Conservation (phyloP, 2,888 invertebrate genomes). For the Uropetala carovei region DNA sequence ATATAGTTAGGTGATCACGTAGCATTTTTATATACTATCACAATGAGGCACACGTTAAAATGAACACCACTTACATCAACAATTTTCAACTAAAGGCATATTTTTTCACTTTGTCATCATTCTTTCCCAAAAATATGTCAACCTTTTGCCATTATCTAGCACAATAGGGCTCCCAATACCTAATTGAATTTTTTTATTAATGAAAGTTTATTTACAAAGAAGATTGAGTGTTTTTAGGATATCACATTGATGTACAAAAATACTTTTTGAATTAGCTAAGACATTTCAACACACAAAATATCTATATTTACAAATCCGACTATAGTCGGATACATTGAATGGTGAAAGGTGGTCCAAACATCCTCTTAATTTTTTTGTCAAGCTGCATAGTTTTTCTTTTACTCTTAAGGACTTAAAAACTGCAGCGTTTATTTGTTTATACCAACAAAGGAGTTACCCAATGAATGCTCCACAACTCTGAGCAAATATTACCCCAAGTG, state of each 20-base stretch:
- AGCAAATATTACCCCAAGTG: slow-evolving; percentile 45
- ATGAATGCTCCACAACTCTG: slow-evolving; percentile 36
- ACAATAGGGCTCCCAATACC: slow-evolving; percentile 60
- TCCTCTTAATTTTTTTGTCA: slow-evolving; percentile 33
- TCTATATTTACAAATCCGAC: slow-evolving; percentile 60
- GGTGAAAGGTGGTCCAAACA: slow-evolving; percentile 60
- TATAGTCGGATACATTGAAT: slow-evolving; percentile 5
- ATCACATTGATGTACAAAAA: slow-evolving; percentile 64
- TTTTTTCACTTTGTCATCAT: slow-evolving; percentile 56
- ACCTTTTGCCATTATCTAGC: slow-evolving; percentile 63
- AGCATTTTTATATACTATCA: slow-evolving; percentile 63
- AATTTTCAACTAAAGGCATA: slow-evolving; percentile 63
- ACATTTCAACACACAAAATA: slow-evolving; percentile 64
- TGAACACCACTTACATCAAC: slow-evolving; percentile 63
- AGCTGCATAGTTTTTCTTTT: slow-evolving; percentile 17
- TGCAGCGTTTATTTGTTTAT: slow-evolving; percentile 20
- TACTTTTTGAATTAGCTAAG: slow-evolving; percentile 63
- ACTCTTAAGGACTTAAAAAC: slow-evolving; percentile 37
- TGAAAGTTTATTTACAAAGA: slow-evolving; percentile 64
- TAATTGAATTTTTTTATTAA: slow-evolving; percentile 59
- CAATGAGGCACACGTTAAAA: slow-evolving; percentile 63
- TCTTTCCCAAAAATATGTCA: slow-evolving; percentile 64
- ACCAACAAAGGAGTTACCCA: slow-evolving; percentile 41
- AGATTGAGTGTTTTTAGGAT: slow-evolving; percentile 61
- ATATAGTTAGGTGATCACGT: slow-evolving; percentile 57